Evolutionary conservation across 2,797 vertebrate species (phyloP), one percentile per base, ranked within the genome.

Genomic region (Steatocranus sp.): DNA sequence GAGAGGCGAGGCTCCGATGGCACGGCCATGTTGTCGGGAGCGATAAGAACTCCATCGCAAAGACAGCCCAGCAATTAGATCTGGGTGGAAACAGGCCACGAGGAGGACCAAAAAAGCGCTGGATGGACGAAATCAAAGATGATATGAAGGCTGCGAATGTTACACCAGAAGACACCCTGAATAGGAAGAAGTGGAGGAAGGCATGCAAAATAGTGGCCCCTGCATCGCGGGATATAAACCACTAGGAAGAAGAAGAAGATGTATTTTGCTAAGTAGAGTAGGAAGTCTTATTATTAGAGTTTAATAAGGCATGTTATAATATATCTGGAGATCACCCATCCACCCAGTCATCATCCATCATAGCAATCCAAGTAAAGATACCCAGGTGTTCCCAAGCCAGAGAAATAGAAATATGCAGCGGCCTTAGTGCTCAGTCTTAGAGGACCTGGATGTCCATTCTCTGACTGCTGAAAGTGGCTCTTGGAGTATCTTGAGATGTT

Each of bases 1-100:
- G 5, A 27, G 51, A 54, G 51, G 2, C 7, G 1, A 54, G 5
- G 0, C 14, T 27, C 51, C 7, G 4, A 54, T 54, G 12, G 51
- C 3, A 15, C 2, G 7, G 23, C 23, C 20, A 51, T 15, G 12
- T 54, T 27, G 23, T 15, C 12, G 2, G 27, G 5, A 27, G 27
- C 27, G 27, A 27, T 27, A 27, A 27, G 27, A 27, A 27, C 27
- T 27, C 27, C 27, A 27, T 27, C 27, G 5, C 27, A 5, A 27
- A 27, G 27, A 27, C 4, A 54, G 51, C 25, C 25, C 51, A 54
- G 25, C 3, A 3, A 54, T 54, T 54, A 54, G 3, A 54, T 27
- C 53, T 54, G 25, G 53, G 14, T 54, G 14, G 53, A 27, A 54
- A 54, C 53, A 54, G 51, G 51, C 51, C 14, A 27, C 8, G 0